Percentiles rank a stretch among this genome's conserved stretches.
These are phyloP conservation scores for Parambassis ranga DNA, from an alignment of 2,797 vertebrate species.

Conservation along the genomic window DNA sequence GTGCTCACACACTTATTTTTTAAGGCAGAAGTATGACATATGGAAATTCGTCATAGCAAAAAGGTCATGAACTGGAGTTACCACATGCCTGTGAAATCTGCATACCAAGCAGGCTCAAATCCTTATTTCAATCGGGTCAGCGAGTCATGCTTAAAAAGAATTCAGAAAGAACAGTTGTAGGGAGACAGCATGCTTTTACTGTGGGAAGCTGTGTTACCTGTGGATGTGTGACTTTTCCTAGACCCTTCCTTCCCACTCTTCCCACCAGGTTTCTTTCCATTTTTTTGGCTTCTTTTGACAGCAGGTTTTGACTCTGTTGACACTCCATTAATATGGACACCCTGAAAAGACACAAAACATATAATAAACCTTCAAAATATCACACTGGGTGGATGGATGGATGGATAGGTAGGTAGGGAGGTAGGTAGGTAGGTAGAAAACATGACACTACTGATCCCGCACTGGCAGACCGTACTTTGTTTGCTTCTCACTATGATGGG, in stretches of 20 bases:
- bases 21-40: constrained; percentile 23
- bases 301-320: constrained; percentile 73
- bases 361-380: background rate
- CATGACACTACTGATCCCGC: constrained; percentile 20
- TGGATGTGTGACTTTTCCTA: constrained; percentile 61
- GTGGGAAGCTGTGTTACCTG: constrained; percentile 32
- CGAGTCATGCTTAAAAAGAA: background rate
- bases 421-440: too few species aligned
- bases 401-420: too few species aligned
- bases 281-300: constrained; percentile 81
- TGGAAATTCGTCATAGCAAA: too few species aligned
- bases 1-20: too few species aligned
- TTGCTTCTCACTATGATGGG: constrained; percentile 47
- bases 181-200: background rate
- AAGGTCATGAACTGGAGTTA: background rate
- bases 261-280: constrained; percentile 79
- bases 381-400: too few species aligned
- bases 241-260: constrained; percentile 76
- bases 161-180: background rate
- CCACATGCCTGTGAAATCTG: background rate
- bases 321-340: constrained; percentile 56
- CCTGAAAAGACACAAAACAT: constrained; percentile 66
- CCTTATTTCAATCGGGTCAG: too few species aligned
- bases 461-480: constrained; percentile 41
- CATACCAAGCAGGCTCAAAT: too few species aligned